Conservation (phyloP, 2,888 invertebrate species). For the Lepidocyrtinus sp. region DNA sequence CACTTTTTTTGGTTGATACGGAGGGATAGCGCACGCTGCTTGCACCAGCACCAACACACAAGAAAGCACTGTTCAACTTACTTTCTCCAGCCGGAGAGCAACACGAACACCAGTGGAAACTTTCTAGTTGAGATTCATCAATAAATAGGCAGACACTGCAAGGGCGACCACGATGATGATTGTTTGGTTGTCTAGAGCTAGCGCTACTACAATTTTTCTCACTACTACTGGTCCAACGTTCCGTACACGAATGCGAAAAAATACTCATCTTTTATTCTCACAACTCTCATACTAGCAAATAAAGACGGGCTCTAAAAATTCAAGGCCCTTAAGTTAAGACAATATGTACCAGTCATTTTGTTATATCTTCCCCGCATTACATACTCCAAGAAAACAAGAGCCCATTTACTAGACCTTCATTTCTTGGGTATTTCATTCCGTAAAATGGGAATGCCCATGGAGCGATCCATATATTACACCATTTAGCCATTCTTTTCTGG, state of each 20-base stretch:
- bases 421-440: background rate
- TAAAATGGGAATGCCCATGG: background rate
- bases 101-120: constrained; percentile 43
- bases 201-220: constrained; percentile 42
- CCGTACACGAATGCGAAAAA: constrained; percentile 49
- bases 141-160: constrained; percentile 55
- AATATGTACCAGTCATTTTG: constrained; percentile 1
- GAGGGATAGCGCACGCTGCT: constrained; percentile 10
- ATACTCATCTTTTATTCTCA: constrained; percentile 62
- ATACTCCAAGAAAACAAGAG: background rate
- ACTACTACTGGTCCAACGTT: constrained; percentile 60
- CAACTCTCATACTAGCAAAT: constrained; percentile 61
- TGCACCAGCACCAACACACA: background rate
- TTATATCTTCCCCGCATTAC: background rate
- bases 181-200: constrained; percentile 38
- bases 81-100: constrained; percentile 48
- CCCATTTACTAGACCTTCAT: background rate
- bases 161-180: constrained; percentile 46
- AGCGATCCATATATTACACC: background rate
- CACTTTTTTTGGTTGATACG: constrained; percentile 32
- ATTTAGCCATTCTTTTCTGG: background rate
- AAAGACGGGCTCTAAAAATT: constrained; percentile 48
- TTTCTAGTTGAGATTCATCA: constrained; percentile 56
- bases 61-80: constrained; percentile 32
- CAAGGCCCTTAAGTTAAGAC: constrained; percentile 24